phyloP scores from a whole-genome alignment of 2,797 vertebrate genomes.

The Tapera naevia region DNA sequence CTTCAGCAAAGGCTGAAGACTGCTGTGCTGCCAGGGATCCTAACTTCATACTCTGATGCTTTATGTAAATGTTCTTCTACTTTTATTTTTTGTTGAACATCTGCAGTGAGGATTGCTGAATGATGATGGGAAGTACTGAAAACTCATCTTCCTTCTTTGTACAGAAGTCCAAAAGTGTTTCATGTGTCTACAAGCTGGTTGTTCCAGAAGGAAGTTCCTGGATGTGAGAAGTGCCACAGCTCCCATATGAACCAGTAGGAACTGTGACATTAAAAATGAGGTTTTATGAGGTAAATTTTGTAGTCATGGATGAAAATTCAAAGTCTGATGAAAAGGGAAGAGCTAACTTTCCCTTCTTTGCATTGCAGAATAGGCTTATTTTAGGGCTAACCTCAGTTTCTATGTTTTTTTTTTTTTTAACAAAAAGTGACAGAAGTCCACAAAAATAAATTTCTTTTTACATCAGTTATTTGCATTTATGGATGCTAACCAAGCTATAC shows the following conservation, averaged over 20 bases:
- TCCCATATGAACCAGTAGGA: neutral
- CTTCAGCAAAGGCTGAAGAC: constrained; percentile 58
- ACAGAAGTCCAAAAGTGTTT: neutral
- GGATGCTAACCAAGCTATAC: neutral
- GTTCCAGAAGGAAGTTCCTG: neutral
- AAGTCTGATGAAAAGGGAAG: neutral
- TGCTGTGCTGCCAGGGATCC: neutral
- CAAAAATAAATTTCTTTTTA: neutral
- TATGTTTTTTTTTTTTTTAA: neutral
- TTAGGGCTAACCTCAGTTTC: neutral
- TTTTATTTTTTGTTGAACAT: constrained; percentile 23
- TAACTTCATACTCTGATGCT: neutral
- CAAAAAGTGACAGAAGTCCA: neutral
- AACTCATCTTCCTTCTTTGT: neutral
- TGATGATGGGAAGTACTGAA: neutral
- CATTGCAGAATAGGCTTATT: neutral
- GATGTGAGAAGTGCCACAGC: neutral
- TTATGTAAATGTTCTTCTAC: constrained; percentile 42
- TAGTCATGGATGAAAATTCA: neutral
- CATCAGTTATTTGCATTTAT: neutral
- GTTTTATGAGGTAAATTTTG: neutral
- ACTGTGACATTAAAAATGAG: neutral
- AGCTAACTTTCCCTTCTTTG: neutral
- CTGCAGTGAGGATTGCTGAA: neutral
- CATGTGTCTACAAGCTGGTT: neutral